Percentiles rank a stretch among this genome's conserved stretches.
phyloP scores from a whole-genome alignment of 2,113 vertebrate species.

The Irena cyanogastra region DNA sequence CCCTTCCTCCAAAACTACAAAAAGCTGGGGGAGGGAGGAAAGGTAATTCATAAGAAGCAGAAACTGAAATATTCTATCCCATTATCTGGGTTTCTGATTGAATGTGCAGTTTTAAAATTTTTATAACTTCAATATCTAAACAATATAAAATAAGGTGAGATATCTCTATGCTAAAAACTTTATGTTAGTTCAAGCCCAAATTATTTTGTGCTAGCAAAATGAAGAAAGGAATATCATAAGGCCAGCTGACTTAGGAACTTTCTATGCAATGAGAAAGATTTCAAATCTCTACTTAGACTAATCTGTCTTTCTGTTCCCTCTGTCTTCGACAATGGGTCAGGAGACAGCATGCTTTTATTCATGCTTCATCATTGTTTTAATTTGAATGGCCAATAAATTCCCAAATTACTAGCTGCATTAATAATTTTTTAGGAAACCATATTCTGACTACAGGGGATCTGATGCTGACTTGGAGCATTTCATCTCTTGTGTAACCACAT shows the following conservation, averaged over 20 bases:
- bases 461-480: neutral
- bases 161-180: neutral
- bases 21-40: fast-evolving
- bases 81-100: neutral
- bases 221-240: neutral
- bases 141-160: neutral
- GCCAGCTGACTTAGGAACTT: neutral
- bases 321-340: neutral
- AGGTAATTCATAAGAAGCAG: neutral
- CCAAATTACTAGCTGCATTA: neutral
- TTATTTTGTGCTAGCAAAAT: neutral
- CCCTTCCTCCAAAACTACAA: neutral
- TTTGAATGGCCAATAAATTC: neutral
- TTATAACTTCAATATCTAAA: neutral
- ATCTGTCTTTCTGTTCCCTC: neutral
- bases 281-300: neutral
- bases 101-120: neutral
- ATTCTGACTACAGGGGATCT: neutral
- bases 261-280: neutral
- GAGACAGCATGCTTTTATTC: neutral
- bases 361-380: neutral
- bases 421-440: neutral
- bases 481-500: neutral
- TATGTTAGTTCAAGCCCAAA: neutral
- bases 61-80: neutral